Conservation (phyloP, 2,797 vertebrate genomes). For the Coregonus sp. region DNA sequence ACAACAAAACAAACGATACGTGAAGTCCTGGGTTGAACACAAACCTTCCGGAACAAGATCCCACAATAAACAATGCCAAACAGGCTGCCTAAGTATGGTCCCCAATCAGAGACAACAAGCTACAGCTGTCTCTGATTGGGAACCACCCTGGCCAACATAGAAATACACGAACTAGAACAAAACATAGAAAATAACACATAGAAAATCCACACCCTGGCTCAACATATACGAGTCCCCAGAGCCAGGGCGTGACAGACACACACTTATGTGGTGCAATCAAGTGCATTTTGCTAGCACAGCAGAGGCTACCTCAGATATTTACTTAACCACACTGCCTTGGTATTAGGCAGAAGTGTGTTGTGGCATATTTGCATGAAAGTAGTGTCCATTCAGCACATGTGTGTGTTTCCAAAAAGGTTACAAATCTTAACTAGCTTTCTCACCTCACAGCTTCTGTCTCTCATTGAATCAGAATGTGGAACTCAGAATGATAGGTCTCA, state of each 20-base stretch:
- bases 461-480: constrained; percentile 1
- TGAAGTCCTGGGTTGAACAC: too few relatives aligned
- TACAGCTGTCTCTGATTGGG: too few relatives aligned
- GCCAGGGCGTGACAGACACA: constrained; percentile 18
- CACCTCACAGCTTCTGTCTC: not conserved
- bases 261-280: constrained; percentile 45
- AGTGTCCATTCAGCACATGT: constrained; percentile 56
- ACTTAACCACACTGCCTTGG: constrained; percentile 24
- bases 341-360: constrained; percentile 42
- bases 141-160: too few relatives aligned
- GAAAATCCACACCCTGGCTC: too few relatives aligned
- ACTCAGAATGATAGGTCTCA: not conserved
- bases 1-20: too few relatives aligned
- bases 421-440: not conserved
- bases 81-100: too few relatives aligned
- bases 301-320: constrained; percentile 62
- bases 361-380: constrained; percentile 40
- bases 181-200: too few relatives aligned
- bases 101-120: too few relatives aligned
- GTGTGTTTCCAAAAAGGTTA: constrained; percentile 47
- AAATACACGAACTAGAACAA: too few relatives aligned
- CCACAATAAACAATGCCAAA: too few relatives aligned
- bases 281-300: constrained; percentile 60
- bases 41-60: too few relatives aligned
- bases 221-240: too few relatives aligned